Conservation (phyloP, 2,113 vertebrate genomes). For the Sterrhoptilus dennistouni region DNA sequence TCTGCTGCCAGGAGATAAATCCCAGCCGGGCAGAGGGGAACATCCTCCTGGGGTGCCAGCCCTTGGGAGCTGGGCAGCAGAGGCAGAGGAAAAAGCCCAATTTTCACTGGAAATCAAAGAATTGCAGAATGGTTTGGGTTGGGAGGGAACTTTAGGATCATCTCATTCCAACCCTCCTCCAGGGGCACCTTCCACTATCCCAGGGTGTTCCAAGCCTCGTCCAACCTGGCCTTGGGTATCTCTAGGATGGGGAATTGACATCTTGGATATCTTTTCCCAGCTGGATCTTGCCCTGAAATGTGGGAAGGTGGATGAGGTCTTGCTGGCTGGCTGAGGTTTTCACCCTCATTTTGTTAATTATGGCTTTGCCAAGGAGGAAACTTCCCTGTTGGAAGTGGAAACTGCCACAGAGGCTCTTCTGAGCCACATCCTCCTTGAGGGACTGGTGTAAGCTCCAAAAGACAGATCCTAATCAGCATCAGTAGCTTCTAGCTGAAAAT, state of each 20-base stretch:
- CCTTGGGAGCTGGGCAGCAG: not conserved
- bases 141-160: not conserved
- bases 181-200: not conserved
- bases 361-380: not conserved
- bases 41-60: not conserved
- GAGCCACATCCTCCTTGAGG: not conserved
- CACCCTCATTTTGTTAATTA: not conserved
- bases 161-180: not conserved
- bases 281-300: not conserved
- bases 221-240: not conserved
- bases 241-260: not conserved
- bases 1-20: not conserved
- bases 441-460: not conserved
- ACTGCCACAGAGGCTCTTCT: not conserved
- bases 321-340: not conserved
- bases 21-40: not conserved
- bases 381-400: rapidly evolving
- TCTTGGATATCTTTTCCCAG: not conserved
- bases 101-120: not conserved
- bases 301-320: not conserved
- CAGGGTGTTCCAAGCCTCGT: not conserved
- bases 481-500: not conserved
- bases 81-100: not conserved
- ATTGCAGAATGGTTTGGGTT: not conserved
- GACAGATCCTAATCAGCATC: not conserved